These are phyloP conservation scores for Micrastur ruficollis DNA, from an alignment of 2,797 vertebrate species.

Conservation along the genomic window DNA sequence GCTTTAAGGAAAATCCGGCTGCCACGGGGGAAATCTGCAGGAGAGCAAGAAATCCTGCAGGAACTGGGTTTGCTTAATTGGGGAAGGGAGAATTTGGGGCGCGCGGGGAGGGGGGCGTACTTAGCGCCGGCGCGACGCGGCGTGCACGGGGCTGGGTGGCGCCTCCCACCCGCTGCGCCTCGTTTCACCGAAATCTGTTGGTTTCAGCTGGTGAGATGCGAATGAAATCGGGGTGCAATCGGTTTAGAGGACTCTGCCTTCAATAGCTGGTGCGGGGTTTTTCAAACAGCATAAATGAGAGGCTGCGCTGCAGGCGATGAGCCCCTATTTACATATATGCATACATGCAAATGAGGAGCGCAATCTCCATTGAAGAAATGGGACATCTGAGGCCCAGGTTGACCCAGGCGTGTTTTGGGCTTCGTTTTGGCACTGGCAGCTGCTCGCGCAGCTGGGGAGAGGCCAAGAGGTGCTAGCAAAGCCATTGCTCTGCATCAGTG, in stretches of 20 bases:
- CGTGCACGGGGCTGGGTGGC: accelerated
- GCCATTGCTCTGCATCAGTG: accelerated
- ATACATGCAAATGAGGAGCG: slow-evolving; percentile 35
- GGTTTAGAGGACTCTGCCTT: not conserved
- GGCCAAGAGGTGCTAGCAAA: not conserved
- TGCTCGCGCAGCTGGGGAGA: slow-evolving; percentile 22
- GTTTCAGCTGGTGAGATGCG: not conserved
- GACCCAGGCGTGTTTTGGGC: not conserved
- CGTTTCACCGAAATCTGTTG: accelerated
- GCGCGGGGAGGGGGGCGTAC: not conserved
- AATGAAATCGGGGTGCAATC: accelerated
- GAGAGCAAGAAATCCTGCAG: not conserved
- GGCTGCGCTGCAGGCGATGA: not conserved
- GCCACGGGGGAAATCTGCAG: accelerated
- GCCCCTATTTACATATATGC: slow-evolving; percentile 53
- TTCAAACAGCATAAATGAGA: not conserved
- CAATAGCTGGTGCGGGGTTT: accelerated
- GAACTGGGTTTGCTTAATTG: accelerated
- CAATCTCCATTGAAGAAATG: not conserved
- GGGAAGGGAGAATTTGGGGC: not conserved
- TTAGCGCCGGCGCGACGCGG: accelerated
- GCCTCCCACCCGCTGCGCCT: accelerated
- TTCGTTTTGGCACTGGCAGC: not conserved
- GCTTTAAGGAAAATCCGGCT: not conserved
- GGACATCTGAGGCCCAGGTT: not conserved